Evolutionary conservation across 2,888 invertebrate species (phyloP), one percentile per base, ranked within the genome.

Genomic region (Drosophila atripex): DNA sequence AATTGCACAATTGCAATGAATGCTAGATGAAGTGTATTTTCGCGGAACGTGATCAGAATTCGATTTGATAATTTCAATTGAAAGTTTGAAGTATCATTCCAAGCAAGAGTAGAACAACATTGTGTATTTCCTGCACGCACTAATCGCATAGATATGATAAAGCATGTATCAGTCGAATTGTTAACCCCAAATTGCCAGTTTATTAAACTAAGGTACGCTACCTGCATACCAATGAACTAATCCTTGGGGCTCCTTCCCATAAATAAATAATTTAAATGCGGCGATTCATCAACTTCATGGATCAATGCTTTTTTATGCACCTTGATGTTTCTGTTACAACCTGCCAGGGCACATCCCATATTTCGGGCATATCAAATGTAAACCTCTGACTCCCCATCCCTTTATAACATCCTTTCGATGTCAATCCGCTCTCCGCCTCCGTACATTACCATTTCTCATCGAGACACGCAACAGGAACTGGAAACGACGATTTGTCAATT

Each of bases 401-500:
- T 46, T 38, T 28, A n/a, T 9, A 21, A 14, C 38, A 43, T 64
- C 61, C 23, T 16, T 47, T 61, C 60, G 47, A 57, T 57, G 50
- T 50, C 50, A 57, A 49, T 57, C 56, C 25, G 32, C 28, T 28
- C 28, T 14, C 16, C 6, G 14, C 28, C 28, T 32, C 28, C 14
- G 21, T 21, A 30, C 23, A 21, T 51, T 52, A 30, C 35, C 61
- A 39, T 61, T 61, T 51, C 39, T 47, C 46, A 45, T 25, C 14
- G 23, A n/a, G n/a, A 39, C 30, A 52, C 38, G 69, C 59, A 70
- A 70, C 69, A 70, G 69, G 69, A 70, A 59, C 39, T 54, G 69
- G 69, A 59, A 68, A 69, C 59, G 69, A 53, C 69, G 59, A 69
- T 70, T 70, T 70, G 69, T 70, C 69, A 69, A 68, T 70, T 68